A percentile compares a stretch with the other conserved stretches of the same genome.
Conservation (phyloP, 2,797 vertebrate genomes). For the Melanitta fusca region DNA sequence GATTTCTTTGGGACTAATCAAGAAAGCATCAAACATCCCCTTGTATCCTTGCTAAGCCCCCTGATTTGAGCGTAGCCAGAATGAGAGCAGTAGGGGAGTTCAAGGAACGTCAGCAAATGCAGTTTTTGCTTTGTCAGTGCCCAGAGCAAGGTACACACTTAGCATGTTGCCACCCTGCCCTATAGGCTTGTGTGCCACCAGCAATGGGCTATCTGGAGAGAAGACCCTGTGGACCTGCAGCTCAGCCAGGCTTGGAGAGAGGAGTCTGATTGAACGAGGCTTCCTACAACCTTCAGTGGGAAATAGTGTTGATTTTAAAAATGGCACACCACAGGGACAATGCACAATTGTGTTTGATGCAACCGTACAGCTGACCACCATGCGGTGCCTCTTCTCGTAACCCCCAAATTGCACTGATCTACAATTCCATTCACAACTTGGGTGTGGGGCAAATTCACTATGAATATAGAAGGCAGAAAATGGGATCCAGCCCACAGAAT, state of each 20-base stretch:
- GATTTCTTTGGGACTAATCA: not conserved
- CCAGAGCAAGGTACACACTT: not conserved
- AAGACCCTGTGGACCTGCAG: not conserved
- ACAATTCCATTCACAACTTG: not conserved
- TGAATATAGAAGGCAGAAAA: not conserved
- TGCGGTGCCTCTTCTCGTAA: not conserved
- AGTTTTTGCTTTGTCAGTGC: not conserved
- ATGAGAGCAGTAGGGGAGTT: not conserved
- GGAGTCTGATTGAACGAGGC: not conserved
- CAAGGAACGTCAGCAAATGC: not conserved
- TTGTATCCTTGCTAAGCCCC: not conserved
- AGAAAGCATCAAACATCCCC: not conserved
- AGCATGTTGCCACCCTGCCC: not conserved
- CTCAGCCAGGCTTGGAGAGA: not conserved
- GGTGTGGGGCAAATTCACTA: not conserved
- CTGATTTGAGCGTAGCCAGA: not conserved
- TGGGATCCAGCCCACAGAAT: not conserved
- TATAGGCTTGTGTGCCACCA: not conserved
- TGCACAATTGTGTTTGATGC: fast-evolving
- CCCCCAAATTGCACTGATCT: not conserved
- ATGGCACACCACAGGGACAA: fast-evolving
- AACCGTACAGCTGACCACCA: not conserved
- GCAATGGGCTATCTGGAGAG: not conserved
- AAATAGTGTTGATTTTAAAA: not conserved
- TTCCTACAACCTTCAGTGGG: not conserved